These are phyloP conservation scores for Cetoscarus ocellatus DNA, from an alignment of 2,797 vertebrate species.

Conservation along the genomic window DNA sequence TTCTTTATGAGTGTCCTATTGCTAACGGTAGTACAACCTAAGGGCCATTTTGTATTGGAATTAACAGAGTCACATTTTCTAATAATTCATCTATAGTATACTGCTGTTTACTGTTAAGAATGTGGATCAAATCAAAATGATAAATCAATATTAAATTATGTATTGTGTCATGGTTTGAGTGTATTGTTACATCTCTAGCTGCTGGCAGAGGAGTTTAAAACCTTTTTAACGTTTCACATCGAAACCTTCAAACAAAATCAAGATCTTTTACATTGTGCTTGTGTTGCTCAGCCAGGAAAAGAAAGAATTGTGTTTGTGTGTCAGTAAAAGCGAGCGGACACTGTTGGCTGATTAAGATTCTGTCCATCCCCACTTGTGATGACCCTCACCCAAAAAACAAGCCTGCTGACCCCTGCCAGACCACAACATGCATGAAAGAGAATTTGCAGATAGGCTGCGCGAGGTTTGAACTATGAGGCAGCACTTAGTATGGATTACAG, in stretches of 20 bases:
- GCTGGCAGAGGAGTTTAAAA: not conserved
- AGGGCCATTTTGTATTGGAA: too few species aligned
- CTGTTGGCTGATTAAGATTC: constrained; percentile 11
- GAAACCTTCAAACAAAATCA: constrained; percentile 10
- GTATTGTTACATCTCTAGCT: not conserved
- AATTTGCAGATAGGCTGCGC: constrained; percentile 32
- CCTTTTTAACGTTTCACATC: constrained; percentile 1
- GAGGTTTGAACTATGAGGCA: constrained; percentile 18
- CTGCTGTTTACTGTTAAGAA: too few species aligned
- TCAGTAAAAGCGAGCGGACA: constrained; percentile 20
- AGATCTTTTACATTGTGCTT: not conserved
- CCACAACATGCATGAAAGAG: constrained; percentile 39
- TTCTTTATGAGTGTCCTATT: too few species aligned
- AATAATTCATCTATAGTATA: too few species aligned
- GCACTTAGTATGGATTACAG: constrained; percentile 38
- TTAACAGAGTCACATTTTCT: too few species aligned
- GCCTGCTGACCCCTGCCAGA: constrained; percentile 29
- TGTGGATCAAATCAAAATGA: too few species aligned
- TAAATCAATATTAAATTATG: too few species aligned
- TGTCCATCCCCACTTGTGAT: constrained; percentile 8
- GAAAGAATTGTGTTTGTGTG: constrained; percentile 31
- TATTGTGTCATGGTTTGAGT: too few species aligned
- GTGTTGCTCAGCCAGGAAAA: not conserved
- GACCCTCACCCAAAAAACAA: constrained; percentile 26
- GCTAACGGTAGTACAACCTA: too few species aligned